phyloP scores from a whole-genome alignment of 30 jellyfish, hydroid and myxozoan genomes.

The Aurelia sp. region DNA sequence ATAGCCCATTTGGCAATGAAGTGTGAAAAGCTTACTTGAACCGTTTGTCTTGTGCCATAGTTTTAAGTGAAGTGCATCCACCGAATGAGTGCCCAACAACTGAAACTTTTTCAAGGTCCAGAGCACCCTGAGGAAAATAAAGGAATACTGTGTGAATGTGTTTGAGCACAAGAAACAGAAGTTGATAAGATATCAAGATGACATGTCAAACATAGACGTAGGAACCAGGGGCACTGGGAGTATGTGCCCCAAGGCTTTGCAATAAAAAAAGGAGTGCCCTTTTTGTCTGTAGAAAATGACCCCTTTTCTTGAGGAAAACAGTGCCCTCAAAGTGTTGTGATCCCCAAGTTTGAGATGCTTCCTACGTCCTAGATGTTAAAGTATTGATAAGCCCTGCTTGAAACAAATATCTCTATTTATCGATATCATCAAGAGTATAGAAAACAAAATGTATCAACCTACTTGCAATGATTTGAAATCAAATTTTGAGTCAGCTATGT shows the following conservation, averaged over 20 bases:
- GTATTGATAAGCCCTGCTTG: too few relatives aligned
- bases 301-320: too few relatives aligned
- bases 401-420: too few relatives aligned
- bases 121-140: constrained; percentile 58
- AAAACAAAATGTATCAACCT: not conserved
- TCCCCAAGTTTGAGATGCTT: too few relatives aligned
- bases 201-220: too few relatives aligned
- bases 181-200: not conserved
- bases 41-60: constrained; percentile 65
- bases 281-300: too few relatives aligned
- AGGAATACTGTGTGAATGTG: not conserved
- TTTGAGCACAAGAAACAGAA: not conserved
- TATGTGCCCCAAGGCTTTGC: too few relatives aligned
- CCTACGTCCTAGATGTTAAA: too few relatives aligned
- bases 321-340: too few relatives aligned
- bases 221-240: too few relatives aligned
- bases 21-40: constrained; percentile 47
- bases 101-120: constrained; percentile 53
- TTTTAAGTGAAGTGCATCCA: constrained; percentile 75
- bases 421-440: too few relatives aligned
- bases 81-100: constrained; percentile 94
- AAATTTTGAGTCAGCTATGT: constrained; percentile 40
- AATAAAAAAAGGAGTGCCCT: too few relatives aligned
- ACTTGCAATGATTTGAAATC: constrained; percentile 59
- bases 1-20: not conserved